Evolutionary conservation across 1,140 invertebrate genomes (phyloP), one percentile per base, ranked within the genome.

Genomic region (Eciton burchellii): DNA sequence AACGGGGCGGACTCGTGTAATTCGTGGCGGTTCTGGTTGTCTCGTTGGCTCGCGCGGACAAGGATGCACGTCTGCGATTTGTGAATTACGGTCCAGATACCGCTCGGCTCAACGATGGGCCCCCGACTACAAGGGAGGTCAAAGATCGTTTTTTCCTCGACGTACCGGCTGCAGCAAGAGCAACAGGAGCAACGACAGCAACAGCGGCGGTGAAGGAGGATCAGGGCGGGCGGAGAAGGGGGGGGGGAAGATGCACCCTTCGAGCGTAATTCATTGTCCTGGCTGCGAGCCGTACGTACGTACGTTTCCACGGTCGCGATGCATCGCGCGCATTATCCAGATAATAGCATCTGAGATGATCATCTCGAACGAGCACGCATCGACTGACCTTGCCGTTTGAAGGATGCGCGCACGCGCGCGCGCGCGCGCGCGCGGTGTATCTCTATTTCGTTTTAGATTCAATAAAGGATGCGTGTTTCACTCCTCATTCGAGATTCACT

Each of bases 311-410:
- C 65, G 45, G 47, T 57, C 45, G 65, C 85, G 59, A 57, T 77
- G 49, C 70, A 65, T 81, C 83, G 76, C 81, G n/a, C n/a, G 86
- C 89, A 89, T 89, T 90, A 90, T 89, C 88, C 88, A 88, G 89
- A 91, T 91, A 91, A 91, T 91, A 88, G 90, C 89, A 89, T 90
- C 87, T 86, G 70, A 88, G 84, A 85, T 90, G 90, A 91, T 91
- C 90, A 88, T 85, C 89, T 90, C 84, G 86, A 83, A 91, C 91
- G 89, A 90, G 88, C 89, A 54, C 85, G 86, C 81, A 85, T 81
- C 81, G 82, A 70, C 71, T 88, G 83, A 83, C 86, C 86, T 85
- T 88, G 84, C 87, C 73, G 85, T 56, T 82, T 81, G 81, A 73
- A n/a, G 83, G 85, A 76, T 84, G 84, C 87, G 85, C 68, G 63